Base-by-base conservation (phyloP, 23 tunicate genomes). In the Phallusia fumigata region DNA sequence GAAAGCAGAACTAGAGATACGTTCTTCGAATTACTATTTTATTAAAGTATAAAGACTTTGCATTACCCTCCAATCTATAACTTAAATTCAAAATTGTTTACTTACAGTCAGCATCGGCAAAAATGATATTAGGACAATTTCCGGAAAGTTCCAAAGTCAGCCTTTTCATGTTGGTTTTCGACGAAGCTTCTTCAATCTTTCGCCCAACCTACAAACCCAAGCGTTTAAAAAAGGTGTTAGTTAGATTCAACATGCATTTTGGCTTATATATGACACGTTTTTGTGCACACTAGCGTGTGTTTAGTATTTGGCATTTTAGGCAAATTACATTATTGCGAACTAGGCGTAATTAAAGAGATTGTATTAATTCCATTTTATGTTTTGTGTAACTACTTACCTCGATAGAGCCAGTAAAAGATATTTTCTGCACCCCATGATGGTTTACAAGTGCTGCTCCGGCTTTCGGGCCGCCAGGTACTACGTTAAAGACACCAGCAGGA, bases 371-470 rank as follows among this genome's bases (percentile, higher is more conserved):
- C 18, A 13, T 51, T 51, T 13, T 51, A 51, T 51, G 18, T 18
- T 51, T 51, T 51, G 15, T 51, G 15, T 58, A 16, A 24, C 13
- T 45, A 64, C 84, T 58, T 74, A 89, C 98, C 88, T 85, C 82
- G 1, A 82, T 77, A 3, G 98, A 85, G 30, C 98, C 98, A n/a
- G 98, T 94, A 72, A 94, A 94, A 13, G 98, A 94, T 19, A 94
- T 75, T 75, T 88, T 94, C 76, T 89, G 64, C 10, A 94, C 90
- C 69, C 87, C 90, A 30, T 85, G 73, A 65, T 94, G 91, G 31
- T 79, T 78, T 15, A 83, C 94, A 33, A 94, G 65, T 0, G 87
- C 88, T 13, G 83, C 90, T 18, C 98, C 98, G 19, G 95, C 81
- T 53, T 73, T 84, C 16, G 90, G 91, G 6, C 83, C 90, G 65